Base-by-base conservation (phyloP, 2,888 invertebrate species). In the Torymus texanus region DNA sequence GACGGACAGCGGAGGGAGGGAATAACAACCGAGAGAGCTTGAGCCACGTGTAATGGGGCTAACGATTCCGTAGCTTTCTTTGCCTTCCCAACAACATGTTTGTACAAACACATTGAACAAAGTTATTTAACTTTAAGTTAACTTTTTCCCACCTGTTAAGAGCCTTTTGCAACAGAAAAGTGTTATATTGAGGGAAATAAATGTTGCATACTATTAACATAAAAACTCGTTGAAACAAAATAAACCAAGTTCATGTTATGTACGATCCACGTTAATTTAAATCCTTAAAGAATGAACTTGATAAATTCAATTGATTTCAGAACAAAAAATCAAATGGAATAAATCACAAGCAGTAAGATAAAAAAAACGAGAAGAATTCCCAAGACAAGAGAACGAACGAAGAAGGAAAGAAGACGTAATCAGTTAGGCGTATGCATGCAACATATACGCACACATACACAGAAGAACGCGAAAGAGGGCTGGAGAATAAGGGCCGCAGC, bases 331-430 rank as follows among this genome's bases (percentile, higher is more conserved):
- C n/a, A 56, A 56, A 41, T 41, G 41, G 41, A 41, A 41, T 41
- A 41, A 41, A 41, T 41, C 41, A 41, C 41, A 8, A 8, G 8
- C 41, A 41, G 41, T 8, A 41, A 41, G 41, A 41, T 41, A 41
- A 41, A 41, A 41, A 41, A 41, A 41, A 21, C 21, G 41, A 8
- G 8, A 41, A 41, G 41, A 8, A 41, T 41, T 41, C 41, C 10
- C 50, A 12, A 3, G 62, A 13, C 13, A 13, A 53, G 29, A n/a
- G 18, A 29, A 8, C 16, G 18, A 58, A 24, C 16, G 10, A 62
- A 51, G 61, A 61, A 56, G n/a, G 73, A 56, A 14, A 61, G 29
- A 61, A 55, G 11, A 14, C 63, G 63, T 50, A 76, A 76, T 71
- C 56, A 63, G 56, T 71, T 24, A 71, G 56, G 65, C 65, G 50